Evolutionary conservation across 2,888 invertebrate species (phyloP).

Genomic region (Drosophila buzzatii): DNA sequence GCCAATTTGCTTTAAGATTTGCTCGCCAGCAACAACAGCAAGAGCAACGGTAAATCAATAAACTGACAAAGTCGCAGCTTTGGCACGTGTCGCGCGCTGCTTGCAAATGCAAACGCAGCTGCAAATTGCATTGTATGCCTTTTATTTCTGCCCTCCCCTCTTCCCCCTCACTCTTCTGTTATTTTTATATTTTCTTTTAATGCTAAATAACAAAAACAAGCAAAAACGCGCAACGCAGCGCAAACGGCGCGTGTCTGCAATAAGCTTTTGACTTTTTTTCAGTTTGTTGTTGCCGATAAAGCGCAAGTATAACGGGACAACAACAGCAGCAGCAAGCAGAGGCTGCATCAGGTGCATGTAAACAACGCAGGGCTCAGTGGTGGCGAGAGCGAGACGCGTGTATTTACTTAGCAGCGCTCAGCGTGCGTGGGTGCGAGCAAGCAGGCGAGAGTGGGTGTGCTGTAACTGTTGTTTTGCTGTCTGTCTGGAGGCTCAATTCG

Average conservation of each 20-base stretch:
- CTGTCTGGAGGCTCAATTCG: conserved; percentile 18
- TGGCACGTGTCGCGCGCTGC: conserved; percentile 48
- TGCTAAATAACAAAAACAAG: conserved; percentile 23
- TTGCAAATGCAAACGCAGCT: conserved; percentile 36
- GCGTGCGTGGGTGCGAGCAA: neutral
- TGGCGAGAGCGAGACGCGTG: neutral
- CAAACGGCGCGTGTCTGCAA: conserved; percentile 53
- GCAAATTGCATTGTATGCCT: conserved; percentile 36
- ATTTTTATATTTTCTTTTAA: conserved; percentile 8
- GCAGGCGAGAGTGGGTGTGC: neutral
- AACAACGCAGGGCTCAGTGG: conserved; percentile 25
- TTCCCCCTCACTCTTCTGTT: neutral
- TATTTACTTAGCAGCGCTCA: neutral
- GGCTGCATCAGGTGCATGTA: conserved; percentile 48
- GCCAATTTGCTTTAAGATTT: conserved; percentile 65
- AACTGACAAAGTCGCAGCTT: conserved; percentile 40
- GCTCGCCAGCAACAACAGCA: conserved; percentile 2
- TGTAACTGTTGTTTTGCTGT: conserved; percentile 28
- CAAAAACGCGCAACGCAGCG: conserved; percentile 20
- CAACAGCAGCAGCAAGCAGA: conserved; percentile 4
- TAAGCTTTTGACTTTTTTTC: conserved; percentile 29
- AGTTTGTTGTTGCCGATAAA: conserved; percentile 41
- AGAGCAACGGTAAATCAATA: conserved; percentile 54
- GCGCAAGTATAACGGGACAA: conserved; percentile 38
- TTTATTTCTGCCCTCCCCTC: neutral